These are phyloP conservation scores for Peromyscus leucopus DNA, from an alignment of 2,113 vertebrate genomes.

Conservation along the genomic window DNA sequence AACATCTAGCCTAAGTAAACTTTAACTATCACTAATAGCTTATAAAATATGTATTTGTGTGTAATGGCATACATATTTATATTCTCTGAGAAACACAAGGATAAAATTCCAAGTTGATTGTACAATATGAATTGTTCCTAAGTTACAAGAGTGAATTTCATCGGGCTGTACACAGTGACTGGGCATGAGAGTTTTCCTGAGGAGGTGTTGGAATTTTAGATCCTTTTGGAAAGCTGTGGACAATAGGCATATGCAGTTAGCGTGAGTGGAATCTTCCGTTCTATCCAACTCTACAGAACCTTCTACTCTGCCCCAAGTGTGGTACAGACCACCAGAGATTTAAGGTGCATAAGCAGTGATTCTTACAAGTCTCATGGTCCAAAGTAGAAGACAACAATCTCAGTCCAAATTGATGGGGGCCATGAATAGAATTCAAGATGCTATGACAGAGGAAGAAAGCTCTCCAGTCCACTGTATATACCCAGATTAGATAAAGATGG, in stretches of 20 bases:
- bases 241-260: not conserved
- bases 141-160: not conserved
- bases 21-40: not conserved
- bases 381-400: not conserved
- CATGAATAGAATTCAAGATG: not conserved
- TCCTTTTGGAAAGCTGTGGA: not conserved
- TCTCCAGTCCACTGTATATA: not conserved
- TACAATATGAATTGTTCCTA: not conserved
- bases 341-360: not conserved
- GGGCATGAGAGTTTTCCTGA: not conserved
- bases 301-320: not conserved
- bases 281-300: not conserved
- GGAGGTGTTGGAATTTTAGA: not conserved
- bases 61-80: not conserved
- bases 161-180: not conserved
- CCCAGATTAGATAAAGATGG: not conserved
- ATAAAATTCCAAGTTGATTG: not conserved
- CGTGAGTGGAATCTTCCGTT: not conserved
- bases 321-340: not conserved
- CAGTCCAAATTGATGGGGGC: not conserved
- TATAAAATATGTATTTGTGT: not conserved
- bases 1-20: not conserved
- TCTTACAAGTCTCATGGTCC: not conserved
- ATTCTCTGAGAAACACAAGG: not conserved
- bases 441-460: not conserved